These are phyloP conservation scores for Synergus umbraculus DNA, from an alignment of 2,888 invertebrate genomes.

Conservation along the genomic window DNA sequence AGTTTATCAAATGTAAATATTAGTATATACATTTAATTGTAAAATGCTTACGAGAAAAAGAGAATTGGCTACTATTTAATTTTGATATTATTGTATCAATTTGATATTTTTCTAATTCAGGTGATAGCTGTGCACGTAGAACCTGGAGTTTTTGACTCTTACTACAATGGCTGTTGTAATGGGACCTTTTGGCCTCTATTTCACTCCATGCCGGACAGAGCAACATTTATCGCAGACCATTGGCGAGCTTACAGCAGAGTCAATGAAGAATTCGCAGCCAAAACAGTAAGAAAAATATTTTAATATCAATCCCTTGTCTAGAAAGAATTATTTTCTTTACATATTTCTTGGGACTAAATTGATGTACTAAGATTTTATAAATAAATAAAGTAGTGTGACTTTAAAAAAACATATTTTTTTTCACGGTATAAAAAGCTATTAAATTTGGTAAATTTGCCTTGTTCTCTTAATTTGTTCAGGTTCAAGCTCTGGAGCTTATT, in stretches of 20 bases:
- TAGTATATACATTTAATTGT: no score
- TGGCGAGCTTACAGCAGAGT: slow-evolving; percentile 90
- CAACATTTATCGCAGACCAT: slow-evolving; percentile 89
- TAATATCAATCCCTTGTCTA: neutral
- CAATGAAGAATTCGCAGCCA: slow-evolving; percentile 90
- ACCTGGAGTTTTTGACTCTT: slow-evolving; percentile 87
- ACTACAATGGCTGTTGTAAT: slow-evolving; percentile 95
- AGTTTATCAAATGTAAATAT: no score
- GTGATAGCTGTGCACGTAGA: slow-evolving; percentile 90
- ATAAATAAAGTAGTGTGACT: no score
- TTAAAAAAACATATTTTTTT: no score
- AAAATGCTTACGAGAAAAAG: no score
- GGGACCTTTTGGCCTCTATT: slow-evolving; percentile 95
- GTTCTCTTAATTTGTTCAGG: slow-evolving; percentile 56
- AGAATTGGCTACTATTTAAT: no score
- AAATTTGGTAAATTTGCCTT: neutral
- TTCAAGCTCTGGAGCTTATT: slow-evolving; percentile 68
- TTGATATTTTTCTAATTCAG: slow-evolving; percentile 76
- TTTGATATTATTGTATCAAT: neutral
- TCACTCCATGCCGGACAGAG: slow-evolving; percentile 94
- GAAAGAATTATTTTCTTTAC: neutral
- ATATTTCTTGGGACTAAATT: neutral
- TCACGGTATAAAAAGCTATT: no score
- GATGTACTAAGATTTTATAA: neutral
- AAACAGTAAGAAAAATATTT: slow-evolving; percentile 80